These are phyloP conservation scores for Epinotia demarniana DNA, from an alignment of 2,888 invertebrate species.

Conservation along the genomic window DNA sequence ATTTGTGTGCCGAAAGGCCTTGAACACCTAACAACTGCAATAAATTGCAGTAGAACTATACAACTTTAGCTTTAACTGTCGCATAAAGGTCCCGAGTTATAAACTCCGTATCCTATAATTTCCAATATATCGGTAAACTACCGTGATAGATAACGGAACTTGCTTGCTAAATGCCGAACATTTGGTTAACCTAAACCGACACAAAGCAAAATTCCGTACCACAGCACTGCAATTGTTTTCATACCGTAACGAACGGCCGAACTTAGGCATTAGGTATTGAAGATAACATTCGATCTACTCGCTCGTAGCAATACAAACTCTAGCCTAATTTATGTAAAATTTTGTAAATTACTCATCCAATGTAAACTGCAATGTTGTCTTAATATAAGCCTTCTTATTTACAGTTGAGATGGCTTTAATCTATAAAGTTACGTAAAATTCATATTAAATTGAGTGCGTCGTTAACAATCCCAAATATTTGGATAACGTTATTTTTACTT, in stretches of 20 bases:
- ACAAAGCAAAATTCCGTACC: slow-evolving; percentile 41
- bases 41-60: slow-evolving; percentile 24
- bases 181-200: slow-evolving; percentile 42
- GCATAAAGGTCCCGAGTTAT: slow-evolving; percentile 31
- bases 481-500: slow-evolving; percentile 13
- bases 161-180: slow-evolving; percentile 37
- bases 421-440: slow-evolving; percentile 7
- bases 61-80: slow-evolving; percentile 35
- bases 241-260: slow-evolving; percentile 36
- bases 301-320: not conserved
- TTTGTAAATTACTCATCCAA: slow-evolving; percentile 9
- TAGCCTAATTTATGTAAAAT: slow-evolving; percentile 26
- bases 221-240: slow-evolving; percentile 40
- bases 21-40: slow-evolving; percentile 29
- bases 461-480: slow-evolving; percentile 14
- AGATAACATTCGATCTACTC: slow-evolving; percentile 34
- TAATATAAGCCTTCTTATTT: slow-evolving; percentile 12
- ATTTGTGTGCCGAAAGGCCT: slow-evolving; percentile 4
- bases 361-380: not conserved
- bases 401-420: slow-evolving; percentile 13
- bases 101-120: slow-evolving; percentile 29
- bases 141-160: slow-evolving; percentile 44
- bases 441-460: slow-evolving; percentile 15
- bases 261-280: slow-evolving; percentile 39
- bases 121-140: slow-evolving; percentile 44